Evolutionary conservation across 2,113 vertebrate genomes (phyloP).

Genomic region (Azemiops feae): DNA sequence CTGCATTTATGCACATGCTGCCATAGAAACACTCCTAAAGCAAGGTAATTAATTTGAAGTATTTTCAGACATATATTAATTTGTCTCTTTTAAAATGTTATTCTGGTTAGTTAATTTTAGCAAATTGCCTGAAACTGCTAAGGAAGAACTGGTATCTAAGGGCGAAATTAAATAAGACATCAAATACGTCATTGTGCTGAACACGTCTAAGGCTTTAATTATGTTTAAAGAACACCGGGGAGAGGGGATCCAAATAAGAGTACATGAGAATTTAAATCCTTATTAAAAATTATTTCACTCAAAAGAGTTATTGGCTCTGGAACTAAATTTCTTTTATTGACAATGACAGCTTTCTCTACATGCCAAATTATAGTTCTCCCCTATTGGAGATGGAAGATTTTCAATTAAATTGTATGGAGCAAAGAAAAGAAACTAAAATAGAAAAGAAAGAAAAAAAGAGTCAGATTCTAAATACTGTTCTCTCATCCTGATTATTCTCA

Average conservation of each 20-base stretch:
- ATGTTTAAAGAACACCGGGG: not conserved
- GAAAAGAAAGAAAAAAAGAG: not conserved
- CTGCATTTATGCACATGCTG: not conserved
- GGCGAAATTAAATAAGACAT: not conserved
- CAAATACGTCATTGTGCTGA: not conserved
- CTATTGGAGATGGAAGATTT: not conserved
- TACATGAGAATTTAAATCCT: not conserved
- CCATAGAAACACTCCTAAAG: not conserved
- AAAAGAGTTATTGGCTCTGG: not conserved
- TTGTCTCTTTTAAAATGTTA: not conserved
- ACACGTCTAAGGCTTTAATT: not conserved
- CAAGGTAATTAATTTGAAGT: not conserved
- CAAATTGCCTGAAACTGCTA: not conserved
- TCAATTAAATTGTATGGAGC: not conserved
- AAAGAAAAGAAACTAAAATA: not conserved
- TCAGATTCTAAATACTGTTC: not conserved
- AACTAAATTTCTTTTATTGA: not conserved
- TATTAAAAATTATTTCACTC: not conserved
- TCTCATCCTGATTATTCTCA: not conserved
- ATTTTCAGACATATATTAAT: slow-evolving; percentile 11
- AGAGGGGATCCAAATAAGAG: not conserved
- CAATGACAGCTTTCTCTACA: not conserved
- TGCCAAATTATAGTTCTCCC: not conserved
- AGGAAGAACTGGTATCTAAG: not conserved
- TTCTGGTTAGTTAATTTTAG: not conserved